Evolutionary conservation across 2,797 vertebrate species (phyloP).

Genomic region (Xiphorhynchus erythropygius): DNA sequence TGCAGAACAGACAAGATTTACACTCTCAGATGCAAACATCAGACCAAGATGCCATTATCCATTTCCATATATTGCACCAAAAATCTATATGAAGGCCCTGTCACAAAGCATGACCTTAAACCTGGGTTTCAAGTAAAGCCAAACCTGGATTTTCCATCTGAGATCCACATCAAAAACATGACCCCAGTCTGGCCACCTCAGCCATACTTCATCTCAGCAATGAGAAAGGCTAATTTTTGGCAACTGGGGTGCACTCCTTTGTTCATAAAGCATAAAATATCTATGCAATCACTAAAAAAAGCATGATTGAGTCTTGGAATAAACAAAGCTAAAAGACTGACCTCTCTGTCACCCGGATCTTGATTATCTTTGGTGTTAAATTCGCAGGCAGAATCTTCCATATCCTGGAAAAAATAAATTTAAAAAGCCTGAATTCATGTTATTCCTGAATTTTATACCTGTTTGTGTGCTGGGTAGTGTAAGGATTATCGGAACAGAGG

Average conservation of each 20-base stretch:
- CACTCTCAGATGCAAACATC: not conserved
- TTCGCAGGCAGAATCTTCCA: constrained; percentile 36
- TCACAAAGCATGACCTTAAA: not conserved
- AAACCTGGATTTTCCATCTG: not conserved
- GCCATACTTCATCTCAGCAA: not conserved
- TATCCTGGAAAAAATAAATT: not conserved
- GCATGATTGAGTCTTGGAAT: not conserved
- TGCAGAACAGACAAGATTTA: not conserved
- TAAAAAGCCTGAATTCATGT: not conserved
- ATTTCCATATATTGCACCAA: not conserved
- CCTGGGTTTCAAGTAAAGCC: not conserved
- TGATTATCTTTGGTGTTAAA: constrained; percentile 37
- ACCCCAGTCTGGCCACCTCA: not conserved
- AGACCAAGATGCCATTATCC: not conserved
- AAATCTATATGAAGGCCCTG: accelerated
- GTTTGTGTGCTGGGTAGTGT: not conserved
- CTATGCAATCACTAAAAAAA: not conserved
- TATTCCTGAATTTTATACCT: not conserved
- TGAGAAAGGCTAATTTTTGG: not conserved
- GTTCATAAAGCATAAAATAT: not conserved
- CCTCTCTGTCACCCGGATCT: not conserved
- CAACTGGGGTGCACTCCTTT: not conserved
- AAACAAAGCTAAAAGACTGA: not conserved
- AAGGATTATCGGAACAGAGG: not conserved
- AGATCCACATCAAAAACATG: not conserved